Base-by-base conservation (phyloP, 2,113 vertebrate genomes). In the Ptychochromis oligacanthus region DNA sequence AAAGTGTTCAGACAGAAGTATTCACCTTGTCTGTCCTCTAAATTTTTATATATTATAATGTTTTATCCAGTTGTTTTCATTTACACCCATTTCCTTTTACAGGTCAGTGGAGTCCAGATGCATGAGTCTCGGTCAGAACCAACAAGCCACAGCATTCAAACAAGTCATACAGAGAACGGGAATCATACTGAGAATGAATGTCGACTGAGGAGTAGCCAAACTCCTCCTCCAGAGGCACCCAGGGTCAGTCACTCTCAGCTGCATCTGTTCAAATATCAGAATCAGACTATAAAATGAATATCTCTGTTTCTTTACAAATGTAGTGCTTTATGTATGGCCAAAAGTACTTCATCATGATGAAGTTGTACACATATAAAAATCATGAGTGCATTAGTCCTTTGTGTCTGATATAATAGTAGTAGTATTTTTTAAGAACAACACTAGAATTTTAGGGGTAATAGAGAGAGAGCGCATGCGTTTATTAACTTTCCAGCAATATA, bases 61-160 rank as follows among this genome's bases (percentile, higher is more conserved):
- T 34, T 74, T 82, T 7, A 40, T 70, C 10, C 26, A 57, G 76
- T 26, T 70, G 49, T 65, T 61, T 78, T 75, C 22, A 62, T 79
- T 75, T 59, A 58, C 49, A 14, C 54, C 49, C 28, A 13, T 72
- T 82, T 88, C 46, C 54, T 80, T 67, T 38, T 65, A 60, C 87
- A 95, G 94, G 93, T 92, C 87, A 89, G 86, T 92, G 83, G 91
- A 91, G 94, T 93, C 93, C 93, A 95, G 93, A 96, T 96, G 95
- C 95, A 96, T 92, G 95, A 96, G 93, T 95, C 95, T 90, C 95
- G 94, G 95, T 94, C 93, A 88, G 95, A 95, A 92, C 92, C 94
- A 93, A 88, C 92, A 85, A 90, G 90, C 89, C 92, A 92, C 93
- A 84, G 83, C 92, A 92, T 90, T 93, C 91, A 93, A 94, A 87